Base-by-base conservation (phyloP, 1,140 invertebrate species). In the Sweltsa coloradensis region DNA sequence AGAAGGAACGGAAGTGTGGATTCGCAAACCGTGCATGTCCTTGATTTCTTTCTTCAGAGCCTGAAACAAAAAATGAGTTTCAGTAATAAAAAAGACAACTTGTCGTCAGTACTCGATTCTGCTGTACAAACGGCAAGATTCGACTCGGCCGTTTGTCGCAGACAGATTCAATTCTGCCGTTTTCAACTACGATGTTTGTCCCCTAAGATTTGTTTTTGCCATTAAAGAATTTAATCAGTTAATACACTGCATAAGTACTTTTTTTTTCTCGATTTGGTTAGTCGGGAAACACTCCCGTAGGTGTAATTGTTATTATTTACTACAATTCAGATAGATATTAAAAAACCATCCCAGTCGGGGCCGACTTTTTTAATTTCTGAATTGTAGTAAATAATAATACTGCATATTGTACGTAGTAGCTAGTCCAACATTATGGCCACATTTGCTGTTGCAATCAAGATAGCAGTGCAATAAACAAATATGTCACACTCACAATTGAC, bases 11-110 rank as follows among this genome's bases (percentile, higher is more conserved):
- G 64, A 64, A 3, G 83, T 86, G 49, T 77, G 73, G 53, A 91
- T 85, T 52, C 83, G 66, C 29, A 88, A 71, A 1, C 86, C 87
- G 67, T 91, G 87, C 82, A 90, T 89, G 49, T 78, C 73, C 62
- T 82, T 83, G 41, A 90, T 89, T 66, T 89, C 79, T 53, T 75
- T 72, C 59, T 83, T 82, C 6, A 91, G 68, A 2, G 74, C 74
- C 75, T 80, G 58, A 21, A 69, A 69, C 37, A 52, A 49, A 57
- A 22, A 36, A 44, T 19, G 22, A 34, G 7, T 13, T 14, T 34
- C 16, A 36, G 34, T 36, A 29, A 37, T 47, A 37, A 47, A 5
- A 2, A 5, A 45, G n/a, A 22, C 22, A 19, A n/a, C 18, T n/a
- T 16, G 21, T n/a, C 11, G n/a, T 2, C 11, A 40, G 6, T 6